Evolutionary conservation across 23 tunicate species (phyloP).

Genomic region (Oikopleura dioica): DNA sequence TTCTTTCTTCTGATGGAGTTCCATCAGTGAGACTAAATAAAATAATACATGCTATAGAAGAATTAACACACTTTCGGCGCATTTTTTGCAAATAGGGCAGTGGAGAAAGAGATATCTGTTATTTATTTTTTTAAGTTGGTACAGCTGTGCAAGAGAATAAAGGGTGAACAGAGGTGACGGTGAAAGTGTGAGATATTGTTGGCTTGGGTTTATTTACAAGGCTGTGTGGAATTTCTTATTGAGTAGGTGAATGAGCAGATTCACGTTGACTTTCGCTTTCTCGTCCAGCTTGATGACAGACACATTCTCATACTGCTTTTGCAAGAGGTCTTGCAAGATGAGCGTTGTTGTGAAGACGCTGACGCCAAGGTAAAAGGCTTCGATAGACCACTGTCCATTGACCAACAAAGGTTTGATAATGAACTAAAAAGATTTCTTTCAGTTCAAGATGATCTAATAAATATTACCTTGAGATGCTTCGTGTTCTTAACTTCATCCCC

Average conservation of each 20-base stretch:
- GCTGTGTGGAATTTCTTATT: conserved; percentile 82
- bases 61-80: too few species aligned
- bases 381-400: neutral
- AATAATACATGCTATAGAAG: too few species aligned
- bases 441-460: neutral
- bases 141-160: too few species aligned
- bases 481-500: conserved; percentile 13
- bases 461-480: neutral
- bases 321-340: conserved; percentile 45
- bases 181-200: too few species aligned
- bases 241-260: conserved; percentile 66
- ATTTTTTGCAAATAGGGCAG: too few species aligned
- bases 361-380: neutral
- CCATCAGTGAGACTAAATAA: too few species aligned
- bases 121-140: too few species aligned
- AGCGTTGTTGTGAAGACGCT: neutral
- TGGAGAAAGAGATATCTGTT: too few species aligned
- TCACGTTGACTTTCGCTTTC: conserved; percentile 77
- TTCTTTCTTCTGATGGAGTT: too few species aligned
- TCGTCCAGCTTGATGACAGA: conserved; percentile 73
- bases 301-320: conserved; percentile 90
- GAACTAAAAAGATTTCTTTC: neutral
- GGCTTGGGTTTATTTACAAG: too few species aligned
- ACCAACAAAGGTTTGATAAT: neutral
- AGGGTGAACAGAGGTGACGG: too few species aligned